A percentile compares a stretch with the other conserved stretches of the same genome.
Evolutionary conservation across 64 coral and sea anemone species (phyloP).

Genomic region (Montipora efflorescens): DNA sequence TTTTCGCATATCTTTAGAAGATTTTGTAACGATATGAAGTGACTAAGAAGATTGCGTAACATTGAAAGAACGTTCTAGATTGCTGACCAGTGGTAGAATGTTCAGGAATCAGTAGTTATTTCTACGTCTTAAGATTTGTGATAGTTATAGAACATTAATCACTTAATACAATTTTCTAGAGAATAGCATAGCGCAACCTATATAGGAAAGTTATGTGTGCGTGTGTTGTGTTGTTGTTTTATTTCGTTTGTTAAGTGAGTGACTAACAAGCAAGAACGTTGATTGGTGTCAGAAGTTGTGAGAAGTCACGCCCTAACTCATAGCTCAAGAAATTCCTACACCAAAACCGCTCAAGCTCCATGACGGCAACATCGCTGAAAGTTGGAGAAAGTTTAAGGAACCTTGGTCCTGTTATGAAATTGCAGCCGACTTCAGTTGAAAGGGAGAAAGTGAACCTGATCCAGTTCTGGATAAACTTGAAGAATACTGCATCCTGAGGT

Average conservation of each 20-base stretch:
- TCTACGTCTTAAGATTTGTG: neutral
- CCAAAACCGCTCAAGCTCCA: slow-evolving; percentile 3
- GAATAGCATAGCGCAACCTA: neutral
- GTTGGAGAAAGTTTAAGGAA: neutral
- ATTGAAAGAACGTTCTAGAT: neutral
- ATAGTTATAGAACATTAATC: neutral
- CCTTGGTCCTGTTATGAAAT: neutral
- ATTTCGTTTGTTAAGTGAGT: neutral
- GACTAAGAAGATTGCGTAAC: neutral
- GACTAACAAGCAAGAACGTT: neutral
- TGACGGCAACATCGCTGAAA: neutral
- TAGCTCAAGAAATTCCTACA: neutral
- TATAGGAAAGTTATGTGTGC: neutral
- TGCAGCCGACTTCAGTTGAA: neutral
- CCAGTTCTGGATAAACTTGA: slow-evolving; percentile 5
- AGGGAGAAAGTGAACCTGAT: neutral
- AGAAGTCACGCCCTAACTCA: neutral
- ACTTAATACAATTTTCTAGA: too few relatives aligned
- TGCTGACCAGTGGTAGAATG: neutral
- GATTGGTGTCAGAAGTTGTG: neutral
- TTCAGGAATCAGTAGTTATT: neutral
- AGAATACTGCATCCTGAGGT: neutral
- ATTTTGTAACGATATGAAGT: neutral
- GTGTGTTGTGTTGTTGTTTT: neutral
- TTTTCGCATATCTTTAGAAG: too few relatives aligned